Conservation (phyloP, 2,888 invertebrate species). For the Torymus auratus region DNA sequence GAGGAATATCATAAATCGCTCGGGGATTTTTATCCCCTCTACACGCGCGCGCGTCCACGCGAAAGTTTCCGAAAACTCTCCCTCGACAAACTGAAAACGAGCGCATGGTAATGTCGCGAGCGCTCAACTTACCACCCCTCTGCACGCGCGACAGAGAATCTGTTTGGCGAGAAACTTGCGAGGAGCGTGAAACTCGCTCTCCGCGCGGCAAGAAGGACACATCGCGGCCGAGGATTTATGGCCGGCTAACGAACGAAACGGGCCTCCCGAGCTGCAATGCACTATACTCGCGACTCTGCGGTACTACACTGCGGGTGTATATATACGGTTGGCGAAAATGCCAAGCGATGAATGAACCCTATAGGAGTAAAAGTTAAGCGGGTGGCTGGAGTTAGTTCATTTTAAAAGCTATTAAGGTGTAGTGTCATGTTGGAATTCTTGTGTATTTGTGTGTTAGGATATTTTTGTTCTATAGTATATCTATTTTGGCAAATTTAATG, state of each 20-base stretch:
- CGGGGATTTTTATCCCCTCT: conserved; percentile 32
- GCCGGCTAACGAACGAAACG: conserved; percentile 43
- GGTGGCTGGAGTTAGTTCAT: no score
- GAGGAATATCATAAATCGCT: conserved; percentile 33
- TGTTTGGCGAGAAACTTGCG: conserved; percentile 41
- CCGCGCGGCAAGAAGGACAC: conserved; percentile 40
- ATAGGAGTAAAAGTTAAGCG: no score
- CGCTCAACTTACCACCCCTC: background rate
- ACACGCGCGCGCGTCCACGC: background rate
- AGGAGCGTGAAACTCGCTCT: background rate
- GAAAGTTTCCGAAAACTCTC: conserved; percentile 41
- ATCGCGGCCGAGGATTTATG: conserved; percentile 45
- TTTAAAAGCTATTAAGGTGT: no score
- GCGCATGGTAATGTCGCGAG: conserved; percentile 51
- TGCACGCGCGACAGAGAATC: conserved; percentile 7
- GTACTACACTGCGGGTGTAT: background rate
- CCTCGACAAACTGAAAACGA: conserved; percentile 47
- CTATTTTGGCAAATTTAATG: no score
- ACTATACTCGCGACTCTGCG: background rate
- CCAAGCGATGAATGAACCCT: no score
- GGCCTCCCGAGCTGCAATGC: conserved; percentile 1
- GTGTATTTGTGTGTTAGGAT: no score
- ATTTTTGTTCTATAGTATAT: no score
- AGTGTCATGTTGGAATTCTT: no score
- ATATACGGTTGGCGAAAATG: background rate